phyloP scores from a whole-genome alignment of 1,140 invertebrate species.

The Formica exsecta region DNA sequence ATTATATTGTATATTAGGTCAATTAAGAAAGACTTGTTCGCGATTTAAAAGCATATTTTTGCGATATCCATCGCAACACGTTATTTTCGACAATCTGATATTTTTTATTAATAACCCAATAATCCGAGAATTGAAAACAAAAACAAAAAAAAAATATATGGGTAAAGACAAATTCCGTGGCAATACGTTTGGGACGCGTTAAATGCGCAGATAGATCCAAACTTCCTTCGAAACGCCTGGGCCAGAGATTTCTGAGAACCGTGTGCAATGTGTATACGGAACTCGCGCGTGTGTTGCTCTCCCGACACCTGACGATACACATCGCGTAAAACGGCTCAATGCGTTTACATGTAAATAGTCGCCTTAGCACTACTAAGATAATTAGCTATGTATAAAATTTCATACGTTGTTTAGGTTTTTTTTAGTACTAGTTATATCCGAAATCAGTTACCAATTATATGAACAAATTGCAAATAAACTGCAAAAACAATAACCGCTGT shows the following conservation, averaged over 20 bases:
- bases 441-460: conserved; percentile 84
- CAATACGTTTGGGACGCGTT: conserved; percentile 49
- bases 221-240: conserved; percentile 73
- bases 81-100: background rate
- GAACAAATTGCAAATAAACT: conserved; percentile 81
- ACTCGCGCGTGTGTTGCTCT: background rate
- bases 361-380: conserved; percentile 76
- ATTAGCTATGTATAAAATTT: conserved; percentile 83
- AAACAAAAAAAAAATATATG: background rate
- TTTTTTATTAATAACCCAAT: background rate
- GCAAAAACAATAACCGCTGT: conserved; percentile 53
- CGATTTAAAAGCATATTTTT: background rate
- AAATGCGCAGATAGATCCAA: conserved; percentile 74
- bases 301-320: background rate
- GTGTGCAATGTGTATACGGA: background rate
- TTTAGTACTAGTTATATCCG: conserved; percentile 82
- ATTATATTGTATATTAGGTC: too few relatives aligned
- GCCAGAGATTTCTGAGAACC: conserved; percentile 42
- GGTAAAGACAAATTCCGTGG: conserved; percentile 50
- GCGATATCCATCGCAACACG: background rate
- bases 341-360: conserved; percentile 78
- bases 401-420: conserved; percentile 84
- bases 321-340: conserved; percentile 49
- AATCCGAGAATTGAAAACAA: conserved; percentile 1
- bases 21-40: background rate